Conservation (phyloP, 2,113 vertebrate species). For the Thomomys bottae region DNA sequence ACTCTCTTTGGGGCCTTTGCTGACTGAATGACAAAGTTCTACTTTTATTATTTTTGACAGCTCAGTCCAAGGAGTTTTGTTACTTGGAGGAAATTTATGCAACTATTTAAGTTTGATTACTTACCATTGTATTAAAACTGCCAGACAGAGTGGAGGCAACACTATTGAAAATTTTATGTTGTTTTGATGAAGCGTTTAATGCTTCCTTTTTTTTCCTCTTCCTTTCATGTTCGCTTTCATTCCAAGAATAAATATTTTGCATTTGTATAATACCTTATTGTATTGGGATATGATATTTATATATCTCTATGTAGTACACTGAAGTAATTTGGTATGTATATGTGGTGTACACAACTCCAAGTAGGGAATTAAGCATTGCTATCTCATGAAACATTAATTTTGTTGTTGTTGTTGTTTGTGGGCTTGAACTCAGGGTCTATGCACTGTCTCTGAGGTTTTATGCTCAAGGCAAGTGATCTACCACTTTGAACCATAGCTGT, state of each 20-base stretch:
- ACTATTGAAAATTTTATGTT: slow-evolving; percentile 7
- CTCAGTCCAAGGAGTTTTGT: slow-evolving; percentile 68
- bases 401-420: too few relatives aligned
- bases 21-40: slow-evolving; percentile 76
- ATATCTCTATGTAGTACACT: background rate
- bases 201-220: background rate
- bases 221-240: background rate
- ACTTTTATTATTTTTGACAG: slow-evolving; percentile 80
- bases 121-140: slow-evolving; percentile 67
- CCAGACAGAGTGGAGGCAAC: slow-evolving; percentile 1
- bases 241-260: background rate
- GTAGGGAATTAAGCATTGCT: background rate
- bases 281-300: background rate
- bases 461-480: too few relatives aligned
- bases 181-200: slow-evolving; percentile 28
- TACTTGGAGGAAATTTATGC: slow-evolving; percentile 65
- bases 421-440: too few relatives aligned
- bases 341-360: background rate
- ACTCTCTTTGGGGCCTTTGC: slow-evolving; percentile 71
- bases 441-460: too few relatives aligned
- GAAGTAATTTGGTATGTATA: background rate
- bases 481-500: too few relatives aligned
- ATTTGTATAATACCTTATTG: background rate
- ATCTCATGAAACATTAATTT: background rate
- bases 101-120: slow-evolving; percentile 75